Evolutionary conservation across 2,888 invertebrate species (phyloP), one percentile per base, ranked within the genome.

Genomic region (Harpagoxenus sublaevis): DNA sequence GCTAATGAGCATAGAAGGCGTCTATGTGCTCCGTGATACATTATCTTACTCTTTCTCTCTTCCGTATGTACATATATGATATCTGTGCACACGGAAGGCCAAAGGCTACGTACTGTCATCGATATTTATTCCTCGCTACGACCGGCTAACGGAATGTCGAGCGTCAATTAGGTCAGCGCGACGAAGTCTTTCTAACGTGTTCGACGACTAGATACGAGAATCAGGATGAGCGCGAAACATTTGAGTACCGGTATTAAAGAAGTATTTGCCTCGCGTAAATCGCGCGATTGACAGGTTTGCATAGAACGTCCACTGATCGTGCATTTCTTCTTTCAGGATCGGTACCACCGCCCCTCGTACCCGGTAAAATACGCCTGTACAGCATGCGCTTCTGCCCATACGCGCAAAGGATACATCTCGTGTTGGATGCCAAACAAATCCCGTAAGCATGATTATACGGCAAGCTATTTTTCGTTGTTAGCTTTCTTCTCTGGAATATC

Each of bases 371-470:
- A 74, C 97, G 98, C 9, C 93, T 98, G 2, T 98, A 97, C 93
- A 97, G 97, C 42, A 98, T 98, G 97, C 96, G 98, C 89, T 98
- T 98, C 95, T 98, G 98, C 92, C 98, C 98, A 0, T 98, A 96
- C 91, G 97, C 98, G 0, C 97, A 98, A 92, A 96, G 98, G 87
- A 96, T 96, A 68, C 97, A 97, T 88, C 95, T 98, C 57, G 97
- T 97, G 1, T 95, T 98, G 82, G 97, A 97, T 91, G 97, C 98
- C 15, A 98, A 98, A 94, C 97, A 97, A 90, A 95, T 98, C 90
- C 96, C 97, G 95, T 96, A 94, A 95, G 96, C 94, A 75, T 93
- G 79, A 39, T 65, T 39, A 9, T 15, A n/a, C 28, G 82, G 48
- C 18, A 78, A 18, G 4, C 3, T 42, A 12, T 31, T 45, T 45